Conservation (phyloP, 2,797 vertebrate genomes). For the Nannoperca obscura region DNA sequence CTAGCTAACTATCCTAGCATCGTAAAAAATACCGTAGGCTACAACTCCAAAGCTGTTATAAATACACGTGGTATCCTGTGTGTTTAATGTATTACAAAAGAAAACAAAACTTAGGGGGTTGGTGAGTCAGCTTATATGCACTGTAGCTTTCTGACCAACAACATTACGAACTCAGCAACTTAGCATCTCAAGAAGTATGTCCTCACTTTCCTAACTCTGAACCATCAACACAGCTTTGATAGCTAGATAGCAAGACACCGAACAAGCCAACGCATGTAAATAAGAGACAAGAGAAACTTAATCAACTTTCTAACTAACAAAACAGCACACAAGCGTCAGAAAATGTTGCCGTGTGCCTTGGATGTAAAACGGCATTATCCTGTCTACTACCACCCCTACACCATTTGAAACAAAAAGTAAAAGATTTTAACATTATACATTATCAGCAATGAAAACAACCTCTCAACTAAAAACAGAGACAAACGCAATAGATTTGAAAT, state of each 20-base stretch:
- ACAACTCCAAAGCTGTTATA: background rate
- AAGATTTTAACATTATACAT: background rate
- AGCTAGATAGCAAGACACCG: background rate
- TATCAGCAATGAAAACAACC: background rate
- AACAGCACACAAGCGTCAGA: background rate
- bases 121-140: background rate
- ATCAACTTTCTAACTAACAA: background rate
- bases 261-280: background rate
- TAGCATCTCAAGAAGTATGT: background rate
- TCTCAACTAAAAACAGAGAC: slow-evolving; percentile 1
- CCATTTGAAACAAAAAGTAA: background rate
- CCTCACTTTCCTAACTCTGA: background rate
- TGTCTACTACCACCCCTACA: background rate
- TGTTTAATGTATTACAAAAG: background rate
- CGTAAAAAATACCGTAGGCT: background rate
- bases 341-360: background rate
- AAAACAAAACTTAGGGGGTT: background rate
- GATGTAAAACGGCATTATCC: background rate
- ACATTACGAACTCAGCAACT: no score
- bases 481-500: slow-evolving; percentile 27
- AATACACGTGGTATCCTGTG: background rate
- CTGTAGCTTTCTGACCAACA: background rate
- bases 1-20: background rate
- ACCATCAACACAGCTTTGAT: background rate
- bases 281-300: background rate